A percentile compares a stretch with the other conserved stretches of the same genome.
These are phyloP conservation scores for Lasius platythorax DNA, from an alignment of 2,888 invertebrate genomes.

Conservation along the genomic window DNA sequence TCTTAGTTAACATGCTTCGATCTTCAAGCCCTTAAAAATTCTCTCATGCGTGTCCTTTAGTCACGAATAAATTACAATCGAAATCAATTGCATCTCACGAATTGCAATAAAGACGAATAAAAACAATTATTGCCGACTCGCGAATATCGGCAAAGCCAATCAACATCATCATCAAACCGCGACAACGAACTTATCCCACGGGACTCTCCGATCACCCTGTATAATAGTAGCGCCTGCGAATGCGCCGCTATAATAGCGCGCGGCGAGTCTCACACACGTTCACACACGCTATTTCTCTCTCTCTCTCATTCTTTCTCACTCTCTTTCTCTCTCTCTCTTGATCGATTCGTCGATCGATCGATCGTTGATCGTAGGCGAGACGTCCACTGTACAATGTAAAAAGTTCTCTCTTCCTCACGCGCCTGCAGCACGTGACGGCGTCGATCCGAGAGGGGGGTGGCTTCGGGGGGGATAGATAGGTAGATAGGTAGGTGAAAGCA, in stretches of 20 bases:
- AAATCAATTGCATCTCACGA: constrained; percentile 13
- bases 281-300: constrained; percentile 12
- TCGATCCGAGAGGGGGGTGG: constrained; percentile 40
- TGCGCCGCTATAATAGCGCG: constrained; percentile 24
- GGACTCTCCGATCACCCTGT: constrained; percentile 55
- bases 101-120: constrained; percentile 36
- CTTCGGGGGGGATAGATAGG: neutral
- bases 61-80: constrained; percentile 39
- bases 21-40: constrained; percentile 25
- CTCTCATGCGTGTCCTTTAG: neutral
- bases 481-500: constrained; percentile 47
- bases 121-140: constrained; percentile 24
- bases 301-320: neutral
- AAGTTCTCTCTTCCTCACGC: constrained; percentile 80
- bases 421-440: constrained; percentile 69
- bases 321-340: constrained; percentile 42
- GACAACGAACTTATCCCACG: constrained; percentile 20
- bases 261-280: constrained; percentile 28
- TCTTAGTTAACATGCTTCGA: constrained; percentile 13
- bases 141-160: constrained; percentile 9
- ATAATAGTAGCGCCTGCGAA: constrained; percentile 45
- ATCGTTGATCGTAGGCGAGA: constrained; percentile 82
- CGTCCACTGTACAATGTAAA: constrained; percentile 86
- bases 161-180: constrained; percentile 20
- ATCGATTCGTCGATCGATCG: constrained; percentile 71